A percentile compares a stretch with the other conserved stretches of the same genome.
phyloP scores from a whole-genome alignment of 2,888 invertebrate genomes.

The Leptopilina drosophilae region DNA sequence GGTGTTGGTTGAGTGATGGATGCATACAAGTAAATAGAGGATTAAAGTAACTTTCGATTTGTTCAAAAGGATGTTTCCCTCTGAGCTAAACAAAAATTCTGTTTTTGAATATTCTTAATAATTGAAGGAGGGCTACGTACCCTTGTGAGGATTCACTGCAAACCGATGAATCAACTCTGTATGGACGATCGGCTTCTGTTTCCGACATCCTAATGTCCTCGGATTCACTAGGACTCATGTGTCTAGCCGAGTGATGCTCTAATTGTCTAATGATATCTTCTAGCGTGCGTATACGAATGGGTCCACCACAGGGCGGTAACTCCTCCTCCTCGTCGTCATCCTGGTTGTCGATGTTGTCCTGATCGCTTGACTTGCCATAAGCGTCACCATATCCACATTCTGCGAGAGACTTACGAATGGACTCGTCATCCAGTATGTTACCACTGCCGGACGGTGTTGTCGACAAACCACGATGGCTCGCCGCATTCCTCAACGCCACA shows the following conservation, averaged over 20 bases:
- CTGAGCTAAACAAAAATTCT: no score
- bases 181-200: constrained; percentile 92
- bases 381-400: constrained; percentile 81
- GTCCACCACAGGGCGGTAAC: constrained; percentile 88
- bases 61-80: no score
- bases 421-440: constrained; percentile 83
- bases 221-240: constrained; percentile 94
- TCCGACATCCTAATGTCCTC: constrained; percentile 94
- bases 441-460: constrained; percentile 82
- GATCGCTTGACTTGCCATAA: constrained; percentile 81
- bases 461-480: constrained; percentile 83
- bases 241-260: constrained; percentile 90
- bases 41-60: no score
- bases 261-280: constrained; percentile 94
- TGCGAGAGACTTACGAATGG: constrained; percentile 83
- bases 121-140: constrained; percentile 75
- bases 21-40: no score
- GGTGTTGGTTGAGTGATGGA: no score
- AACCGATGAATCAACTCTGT: constrained; percentile 87
- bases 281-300: constrained; percentile 91
- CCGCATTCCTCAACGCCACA: constrained; percentile 92
- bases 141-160: constrained; percentile 87
- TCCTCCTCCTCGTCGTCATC: constrained; percentile 84
- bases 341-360: constrained; percentile 86
- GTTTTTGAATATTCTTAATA: no score